These are phyloP conservation scores for Ataeniobius toweri DNA, from an alignment of 2,797 vertebrate species.

Conservation along the genomic window DNA sequence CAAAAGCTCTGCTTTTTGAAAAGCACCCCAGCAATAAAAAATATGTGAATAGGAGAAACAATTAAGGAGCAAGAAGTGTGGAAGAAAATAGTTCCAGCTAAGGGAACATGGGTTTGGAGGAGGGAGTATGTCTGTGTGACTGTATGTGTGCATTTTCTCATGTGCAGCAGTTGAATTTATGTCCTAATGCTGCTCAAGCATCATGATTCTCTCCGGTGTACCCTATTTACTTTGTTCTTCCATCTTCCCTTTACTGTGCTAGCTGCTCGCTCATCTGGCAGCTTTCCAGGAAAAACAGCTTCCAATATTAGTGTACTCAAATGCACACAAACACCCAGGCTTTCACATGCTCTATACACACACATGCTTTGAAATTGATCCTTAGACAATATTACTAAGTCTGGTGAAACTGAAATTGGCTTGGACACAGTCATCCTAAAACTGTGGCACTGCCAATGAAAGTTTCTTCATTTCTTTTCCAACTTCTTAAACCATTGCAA, in stretches of 20 bases:
- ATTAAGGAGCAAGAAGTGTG: slow-evolving; percentile 7
- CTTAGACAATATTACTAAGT: slow-evolving; percentile 63
- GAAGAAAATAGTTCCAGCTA: slow-evolving; percentile 4
- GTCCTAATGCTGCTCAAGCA: slow-evolving; percentile 32
- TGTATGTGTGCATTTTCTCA: slow-evolving; percentile 16
- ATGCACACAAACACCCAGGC: slow-evolving; percentile 30
- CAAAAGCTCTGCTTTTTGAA: slow-evolving; percentile 43
- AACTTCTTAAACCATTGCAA: slow-evolving; percentile 45
- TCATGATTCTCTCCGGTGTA: slow-evolving; percentile 53
- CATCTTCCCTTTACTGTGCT: slow-evolving; percentile 54
- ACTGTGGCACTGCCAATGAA: slow-evolving; percentile 50
- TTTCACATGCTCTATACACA: slow-evolving; percentile 14
- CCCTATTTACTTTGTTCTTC: slow-evolving; percentile 68
- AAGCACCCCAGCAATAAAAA: slow-evolving; percentile 15
- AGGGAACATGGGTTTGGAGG: slow-evolving; percentile 22
- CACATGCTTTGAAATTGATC: slow-evolving; percentile 62
- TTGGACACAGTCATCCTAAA: slow-evolving; percentile 43
- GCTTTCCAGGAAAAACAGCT: slow-evolving; percentile 61
- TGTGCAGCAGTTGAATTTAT: slow-evolving; percentile 23
- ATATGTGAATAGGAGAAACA: slow-evolving; percentile 27
- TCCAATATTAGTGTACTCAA: slow-evolving; percentile 57
- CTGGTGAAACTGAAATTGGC: slow-evolving; percentile 63
- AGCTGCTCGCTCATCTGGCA: slow-evolving; percentile 56
- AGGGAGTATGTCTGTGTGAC: not conserved
- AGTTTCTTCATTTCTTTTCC: slow-evolving; percentile 46